Conservation (phyloP, 2,113 vertebrate species). For the Forbesichthys papilliferus region DNA sequence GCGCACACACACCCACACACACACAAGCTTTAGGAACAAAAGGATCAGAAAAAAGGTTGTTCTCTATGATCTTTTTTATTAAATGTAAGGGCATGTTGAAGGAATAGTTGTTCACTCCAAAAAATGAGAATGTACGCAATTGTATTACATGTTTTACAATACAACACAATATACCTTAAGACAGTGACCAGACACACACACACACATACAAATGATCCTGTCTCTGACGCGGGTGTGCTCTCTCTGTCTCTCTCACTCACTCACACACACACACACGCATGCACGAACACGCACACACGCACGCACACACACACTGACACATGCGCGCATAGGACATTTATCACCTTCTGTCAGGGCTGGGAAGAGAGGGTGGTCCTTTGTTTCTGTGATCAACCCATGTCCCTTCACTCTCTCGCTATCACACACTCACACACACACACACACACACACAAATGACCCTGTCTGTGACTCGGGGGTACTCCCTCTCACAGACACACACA, state of each 20-base stretch:
- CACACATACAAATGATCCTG: background rate
- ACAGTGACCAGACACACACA: background rate
- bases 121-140: too few species aligned
- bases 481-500: slow-evolving; percentile 16
- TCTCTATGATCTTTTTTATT: background rate
- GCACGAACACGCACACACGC: slow-evolving; percentile 1
- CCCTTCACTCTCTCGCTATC: slow-evolving; percentile 21
- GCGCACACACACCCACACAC: slow-evolving; percentile 17
- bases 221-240: background rate
- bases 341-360: slow-evolving; percentile 2
- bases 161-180: too few species aligned
- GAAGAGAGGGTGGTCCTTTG: slow-evolving; percentile 32
- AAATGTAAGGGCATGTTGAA: too few species aligned
- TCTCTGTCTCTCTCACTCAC: background rate
- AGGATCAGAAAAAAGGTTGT: background rate
- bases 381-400: slow-evolving; percentile 29
- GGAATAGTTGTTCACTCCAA: too few species aligned
- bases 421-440: slow-evolving; percentile 23
- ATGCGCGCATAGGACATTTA: background rate
- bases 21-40: background rate
- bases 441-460: slow-evolving; percentile 48
- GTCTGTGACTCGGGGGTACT: slow-evolving; percentile 38
- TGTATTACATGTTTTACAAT: too few species aligned
- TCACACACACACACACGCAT: slow-evolving; percentile 5
- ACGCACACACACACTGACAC: background rate